Evolutionary conservation across 1,140 invertebrate genomes (phyloP).

Genomic region (Microplitis demolitor): DNA sequence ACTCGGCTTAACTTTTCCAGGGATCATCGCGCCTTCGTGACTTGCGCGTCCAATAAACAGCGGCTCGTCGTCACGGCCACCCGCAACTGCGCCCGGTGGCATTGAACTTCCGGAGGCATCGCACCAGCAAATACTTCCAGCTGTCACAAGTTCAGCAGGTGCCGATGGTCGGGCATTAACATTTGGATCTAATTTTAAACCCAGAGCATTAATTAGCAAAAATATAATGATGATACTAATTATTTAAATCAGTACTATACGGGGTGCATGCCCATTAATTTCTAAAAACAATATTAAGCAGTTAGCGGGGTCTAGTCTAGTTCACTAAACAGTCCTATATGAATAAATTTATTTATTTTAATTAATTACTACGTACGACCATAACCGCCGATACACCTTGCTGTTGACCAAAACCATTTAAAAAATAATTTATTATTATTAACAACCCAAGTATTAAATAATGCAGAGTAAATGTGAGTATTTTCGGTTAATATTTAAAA

Average conservation of each 20-base stretch:
- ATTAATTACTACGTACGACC: slow-evolving; percentile 54
- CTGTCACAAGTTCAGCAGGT: slow-evolving; percentile 37
- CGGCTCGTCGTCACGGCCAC: slow-evolving; percentile 74
- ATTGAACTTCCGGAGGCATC: slow-evolving; percentile 68
- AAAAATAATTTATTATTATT: slow-evolving; percentile 18
- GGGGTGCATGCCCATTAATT: neutral
- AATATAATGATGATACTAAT: no score
- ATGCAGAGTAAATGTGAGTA: no score
- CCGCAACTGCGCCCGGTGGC: slow-evolving; percentile 73
- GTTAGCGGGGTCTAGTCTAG: neutral
- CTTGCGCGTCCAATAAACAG: slow-evolving; percentile 74
- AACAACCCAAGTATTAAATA: neutral
- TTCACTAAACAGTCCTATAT: neutral
- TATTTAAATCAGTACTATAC: neutral
- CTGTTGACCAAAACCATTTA: slow-evolving; percentile 45
- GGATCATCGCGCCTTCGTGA: slow-evolving; percentile 77
- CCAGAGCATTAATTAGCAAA: slow-evolving; percentile 30
- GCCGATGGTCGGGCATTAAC: slow-evolving; percentile 38
- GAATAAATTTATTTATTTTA: no score
- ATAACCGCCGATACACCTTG: slow-evolving; percentile 51
- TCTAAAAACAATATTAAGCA: neutral
- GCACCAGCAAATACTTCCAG: slow-evolving; percentile 66
- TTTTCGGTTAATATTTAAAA: neutral
- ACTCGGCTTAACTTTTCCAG: slow-evolving; percentile 76
- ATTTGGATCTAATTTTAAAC: slow-evolving; percentile 32